Evolutionary conservation across 2,113 vertebrate species (phyloP), one percentile per base, ranked within the genome.

Genomic region (Corythaeola cristata): DNA sequence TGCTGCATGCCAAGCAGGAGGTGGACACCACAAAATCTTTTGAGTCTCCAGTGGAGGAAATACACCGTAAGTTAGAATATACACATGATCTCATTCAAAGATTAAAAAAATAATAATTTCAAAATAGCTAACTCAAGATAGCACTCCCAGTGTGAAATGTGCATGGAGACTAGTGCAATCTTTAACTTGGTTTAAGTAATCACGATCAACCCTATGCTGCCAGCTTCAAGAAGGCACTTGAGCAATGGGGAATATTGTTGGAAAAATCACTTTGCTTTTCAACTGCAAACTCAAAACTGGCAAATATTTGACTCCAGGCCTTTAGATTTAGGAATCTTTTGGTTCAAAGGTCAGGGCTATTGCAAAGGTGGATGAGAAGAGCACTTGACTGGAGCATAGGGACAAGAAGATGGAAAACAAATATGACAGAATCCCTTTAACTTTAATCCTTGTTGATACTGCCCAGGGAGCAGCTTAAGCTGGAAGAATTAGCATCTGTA

Each of bases 191-290:
- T 41, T 71, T 66, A 60, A 79, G 45, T 23, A 88, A 60, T 44
- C 16, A 39, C 74, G 14, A 85, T 76, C 55, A 80, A 77, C 7
- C 11, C n/a, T 64, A 68, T 12, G 13, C 44, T 50, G 63, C 47
- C 55, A 67, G 44, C 52, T 82, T 93, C 50, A 80, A 50, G 50
- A 68, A 50, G 30, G 23, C 41, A 80, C 59, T 84, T 88, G 27
- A 90, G 47, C n/a, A 92, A 77, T 9, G 15, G 33, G 11, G n/a
- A 83, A 75, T 33, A 83, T 3, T 56, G 35, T 39, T 85, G 27
- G 74, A 88, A 96, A 92, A 90, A 81, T 59, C 56, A 79, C 62
- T 88, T 79, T 58, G 60, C 64, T 96, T 93, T 95, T 92, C 56
- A 90, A 28, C 33, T n/a, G 60, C 52, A 90, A 84, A 89, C 73